A percentile compares a stretch with the other conserved stretches of the same genome.
These are phyloP conservation scores for Kradibia gibbosae DNA, from an alignment of 1,140 invertebrate species.

Conservation along the genomic window DNA sequence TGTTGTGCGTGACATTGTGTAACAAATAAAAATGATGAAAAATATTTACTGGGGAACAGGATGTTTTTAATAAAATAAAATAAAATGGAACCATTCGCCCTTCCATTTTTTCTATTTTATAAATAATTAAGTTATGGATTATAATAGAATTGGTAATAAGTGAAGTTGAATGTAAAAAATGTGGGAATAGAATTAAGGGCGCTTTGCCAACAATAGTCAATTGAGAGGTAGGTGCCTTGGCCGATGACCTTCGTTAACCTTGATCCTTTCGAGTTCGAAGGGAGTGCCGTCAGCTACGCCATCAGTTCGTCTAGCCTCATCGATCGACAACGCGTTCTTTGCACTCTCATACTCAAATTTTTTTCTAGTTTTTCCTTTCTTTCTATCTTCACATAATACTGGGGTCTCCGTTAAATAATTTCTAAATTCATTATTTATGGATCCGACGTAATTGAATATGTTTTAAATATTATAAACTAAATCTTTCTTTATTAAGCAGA, in stretches of 20 bases:
- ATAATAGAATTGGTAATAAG: too few species aligned
- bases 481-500: background rate
- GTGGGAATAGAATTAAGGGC: background rate
- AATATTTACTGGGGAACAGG: too few species aligned
- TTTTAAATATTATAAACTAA: background rate
- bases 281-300: conserved; percentile 51
- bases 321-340: conserved; percentile 59
- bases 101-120: background rate
- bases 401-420: background rate
- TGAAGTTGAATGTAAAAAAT: background rate
- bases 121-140: background rate
- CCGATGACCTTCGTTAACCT: conserved; percentile 38
- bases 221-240: conserved; percentile 19
- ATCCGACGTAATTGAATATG: background rate
- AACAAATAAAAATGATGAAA: too few species aligned
- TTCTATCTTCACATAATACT: conserved; percentile 16
- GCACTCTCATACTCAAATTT: background rate
- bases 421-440: too few species aligned
- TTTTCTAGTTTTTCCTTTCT: conserved; percentile 2
- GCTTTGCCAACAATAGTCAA: background rate
- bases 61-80: too few species aligned
- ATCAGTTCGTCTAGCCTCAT: conserved; percentile 66
- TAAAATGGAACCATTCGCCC: background rate
- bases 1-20: too few species aligned
- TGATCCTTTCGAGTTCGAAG: conserved; percentile 45